Evolutionary conservation across 1,140 invertebrate species (phyloP).

Genomic region (Zaprionus capensis): DNA sequence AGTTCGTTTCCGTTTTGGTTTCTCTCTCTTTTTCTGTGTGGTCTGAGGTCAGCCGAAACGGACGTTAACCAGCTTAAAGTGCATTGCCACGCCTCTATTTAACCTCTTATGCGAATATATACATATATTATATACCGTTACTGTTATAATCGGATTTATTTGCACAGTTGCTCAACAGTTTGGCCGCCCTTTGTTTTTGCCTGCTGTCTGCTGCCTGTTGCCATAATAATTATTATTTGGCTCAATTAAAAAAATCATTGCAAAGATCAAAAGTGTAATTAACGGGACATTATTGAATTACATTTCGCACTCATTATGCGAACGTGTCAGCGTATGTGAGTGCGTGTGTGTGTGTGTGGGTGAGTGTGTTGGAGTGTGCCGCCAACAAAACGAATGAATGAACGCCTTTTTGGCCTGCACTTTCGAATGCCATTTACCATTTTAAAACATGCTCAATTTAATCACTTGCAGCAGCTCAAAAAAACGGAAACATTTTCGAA

Average conservation of each 20-base stretch:
- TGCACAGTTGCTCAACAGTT: conserved; percentile 12
- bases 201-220: not conserved
- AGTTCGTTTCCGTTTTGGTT: not conserved
- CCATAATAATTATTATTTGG: conserved; percentile 33
- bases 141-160: conserved; percentile 42
- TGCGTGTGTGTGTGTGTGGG: not conserved
- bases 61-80: conserved; percentile 12
- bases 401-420: conserved; percentile 18
- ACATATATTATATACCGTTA: not conserved
- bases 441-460: conserved; percentile 42
- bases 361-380: conserved; percentile 5
- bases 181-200: conserved; percentile 12
- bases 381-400: conserved; percentile 16
- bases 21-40: not conserved
- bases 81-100: not conserved
- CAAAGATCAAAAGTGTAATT: conserved; percentile 60
- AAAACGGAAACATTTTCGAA: not conserved
- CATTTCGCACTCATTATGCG: conserved; percentile 48
- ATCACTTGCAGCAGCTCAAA: conserved; percentile 23
- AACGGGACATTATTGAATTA: conserved; percentile 53
- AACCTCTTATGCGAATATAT: not conserved
- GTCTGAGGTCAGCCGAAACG: conserved; percentile 20
- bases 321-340: not conserved
- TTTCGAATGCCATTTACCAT: conserved; percentile 42
- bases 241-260: conserved; percentile 49